Conservation (phyloP, 2,113 vertebrate genomes). For the Pterocles gutturalis region DNA sequence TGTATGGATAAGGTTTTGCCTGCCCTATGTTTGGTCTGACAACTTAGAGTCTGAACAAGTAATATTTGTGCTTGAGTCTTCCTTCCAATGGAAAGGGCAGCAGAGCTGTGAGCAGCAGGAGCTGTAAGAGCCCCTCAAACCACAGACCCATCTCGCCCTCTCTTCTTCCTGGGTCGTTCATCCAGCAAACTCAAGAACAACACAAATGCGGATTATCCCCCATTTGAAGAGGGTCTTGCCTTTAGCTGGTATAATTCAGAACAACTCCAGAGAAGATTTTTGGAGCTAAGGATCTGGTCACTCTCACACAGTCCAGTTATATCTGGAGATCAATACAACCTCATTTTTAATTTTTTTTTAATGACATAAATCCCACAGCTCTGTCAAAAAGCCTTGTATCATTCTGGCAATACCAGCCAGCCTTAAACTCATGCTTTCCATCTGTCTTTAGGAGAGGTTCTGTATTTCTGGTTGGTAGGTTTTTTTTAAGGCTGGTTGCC, state of each 20-base stretch:
- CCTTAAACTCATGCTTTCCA: not conserved
- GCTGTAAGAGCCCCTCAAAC: constrained; percentile 4
- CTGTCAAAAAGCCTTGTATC: not conserved
- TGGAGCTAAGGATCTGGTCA: not conserved
- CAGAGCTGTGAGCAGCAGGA: constrained; percentile 10
- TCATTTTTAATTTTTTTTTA: not conserved
- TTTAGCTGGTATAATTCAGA: constrained; percentile 18
- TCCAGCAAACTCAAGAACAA: constrained; percentile 10
- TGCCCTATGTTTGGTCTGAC: not conserved
- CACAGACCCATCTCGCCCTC: not conserved
- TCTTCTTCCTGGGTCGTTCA: not conserved
- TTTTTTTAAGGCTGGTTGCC: not conserved
- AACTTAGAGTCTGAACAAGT: not conserved
- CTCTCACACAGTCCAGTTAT: not conserved
- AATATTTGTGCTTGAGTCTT: not conserved
- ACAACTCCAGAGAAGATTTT: not conserved
- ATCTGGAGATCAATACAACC: not conserved
- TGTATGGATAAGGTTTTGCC: not conserved
- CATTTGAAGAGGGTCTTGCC: not conserved
- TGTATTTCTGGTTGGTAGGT: not conserved
- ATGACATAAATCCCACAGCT: constrained; percentile 9
- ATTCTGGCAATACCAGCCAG: not conserved
- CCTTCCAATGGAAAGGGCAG: not conserved
- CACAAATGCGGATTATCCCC: constrained; percentile 27
- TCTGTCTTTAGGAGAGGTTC: not conserved